Conservation (phyloP, 2,888 invertebrate species). For the Polydrusus cervinus region DNA sequence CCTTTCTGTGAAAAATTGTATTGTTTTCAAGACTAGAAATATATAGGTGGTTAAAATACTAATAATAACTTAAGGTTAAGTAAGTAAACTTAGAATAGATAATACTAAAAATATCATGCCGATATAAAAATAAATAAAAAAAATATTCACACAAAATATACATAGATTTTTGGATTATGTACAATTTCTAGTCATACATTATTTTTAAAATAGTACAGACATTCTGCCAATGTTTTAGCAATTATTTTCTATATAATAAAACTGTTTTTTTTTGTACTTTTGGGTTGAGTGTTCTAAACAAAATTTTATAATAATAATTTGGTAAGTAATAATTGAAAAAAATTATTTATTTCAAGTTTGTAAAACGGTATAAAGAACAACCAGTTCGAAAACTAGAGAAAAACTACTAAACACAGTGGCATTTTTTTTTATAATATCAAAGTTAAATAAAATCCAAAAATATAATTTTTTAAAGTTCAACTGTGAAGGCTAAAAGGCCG, state of each 20-base stretch:
- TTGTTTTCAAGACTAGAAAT: constrained; percentile 23
- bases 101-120: constrained; percentile 4
- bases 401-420: no score
- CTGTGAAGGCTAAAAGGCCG: constrained; percentile 73
- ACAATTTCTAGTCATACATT: neutral
- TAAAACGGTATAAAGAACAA: no score
- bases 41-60: neutral
- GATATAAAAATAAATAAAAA: constrained; percentile 17
- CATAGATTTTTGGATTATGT: constrained; percentile 3
- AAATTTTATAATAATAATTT: no score
- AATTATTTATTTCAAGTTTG: no score
- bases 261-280: no score
- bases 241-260: no score
- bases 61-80: neutral
- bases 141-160: constrained; percentile 9
- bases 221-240: no score
- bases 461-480: neutral
- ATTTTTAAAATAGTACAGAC: neutral
- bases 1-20: constrained; percentile 6
- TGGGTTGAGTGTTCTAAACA: no score
- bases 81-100: neutral
- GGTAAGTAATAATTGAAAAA: no score
- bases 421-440: no score
- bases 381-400: no score
- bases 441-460: no score